These are phyloP conservation scores for Onchidella celtica DNA, from an alignment of 2,888 invertebrate species.

Conservation along the genomic window DNA sequence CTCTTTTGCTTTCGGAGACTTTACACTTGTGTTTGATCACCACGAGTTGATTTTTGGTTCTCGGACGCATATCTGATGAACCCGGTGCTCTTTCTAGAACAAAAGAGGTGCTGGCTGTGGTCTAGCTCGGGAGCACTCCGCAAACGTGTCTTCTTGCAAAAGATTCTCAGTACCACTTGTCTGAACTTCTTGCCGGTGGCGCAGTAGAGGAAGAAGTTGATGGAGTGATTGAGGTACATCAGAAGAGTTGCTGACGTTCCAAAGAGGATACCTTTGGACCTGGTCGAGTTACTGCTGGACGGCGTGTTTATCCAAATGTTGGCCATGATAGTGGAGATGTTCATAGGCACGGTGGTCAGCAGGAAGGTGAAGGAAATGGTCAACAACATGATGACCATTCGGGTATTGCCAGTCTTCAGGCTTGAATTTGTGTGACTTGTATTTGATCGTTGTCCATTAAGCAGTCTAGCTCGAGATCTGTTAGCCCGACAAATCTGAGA, in stretches of 20 bases:
- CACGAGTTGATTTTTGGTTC: background rate
- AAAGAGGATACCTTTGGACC: constrained; percentile 59
- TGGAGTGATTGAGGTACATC: constrained; percentile 77
- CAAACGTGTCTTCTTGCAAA: constrained; percentile 58
- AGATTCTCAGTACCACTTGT: constrained; percentile 61
- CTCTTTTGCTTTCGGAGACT: no score
- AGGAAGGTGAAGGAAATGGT: constrained; percentile 76
- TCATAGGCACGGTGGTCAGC: constrained; percentile 76
- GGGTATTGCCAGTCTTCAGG: constrained; percentile 60
- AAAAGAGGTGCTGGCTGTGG: constrained; percentile 69
- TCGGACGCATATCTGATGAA: background rate
- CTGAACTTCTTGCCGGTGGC: constrained; percentile 72
- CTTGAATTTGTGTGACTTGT: background rate
- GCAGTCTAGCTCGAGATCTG: background rate
- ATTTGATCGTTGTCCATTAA: background rate
- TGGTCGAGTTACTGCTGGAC: constrained; percentile 50
- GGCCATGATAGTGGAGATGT: constrained; percentile 60
- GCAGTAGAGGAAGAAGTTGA: constrained; percentile 76
- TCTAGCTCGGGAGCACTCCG: constrained; percentile 58
- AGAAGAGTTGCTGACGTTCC: constrained; percentile 72
- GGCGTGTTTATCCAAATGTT: constrained; percentile 57
- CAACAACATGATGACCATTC: constrained; percentile 76
- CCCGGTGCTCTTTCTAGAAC: constrained; percentile 55
- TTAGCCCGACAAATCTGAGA: constrained; percentile 42
- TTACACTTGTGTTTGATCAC: constrained; percentile 22